Percentiles rank a stretch among this genome's conserved stretches.
phyloP scores from a whole-genome alignment of 2,888 invertebrate species.

The Hybos culiciformis region DNA sequence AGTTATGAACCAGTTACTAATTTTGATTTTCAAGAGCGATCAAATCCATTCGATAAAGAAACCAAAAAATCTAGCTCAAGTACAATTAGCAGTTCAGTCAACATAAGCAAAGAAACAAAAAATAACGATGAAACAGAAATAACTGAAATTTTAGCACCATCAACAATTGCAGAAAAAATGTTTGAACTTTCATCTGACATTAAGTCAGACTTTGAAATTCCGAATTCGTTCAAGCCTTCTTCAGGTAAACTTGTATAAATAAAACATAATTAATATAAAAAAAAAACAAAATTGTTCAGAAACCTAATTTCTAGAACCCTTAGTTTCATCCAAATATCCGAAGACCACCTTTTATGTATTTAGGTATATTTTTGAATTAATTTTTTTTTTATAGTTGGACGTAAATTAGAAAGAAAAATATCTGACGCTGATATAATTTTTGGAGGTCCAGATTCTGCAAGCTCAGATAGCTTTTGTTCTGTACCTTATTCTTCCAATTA shows the following conservation, averaged over 20 bases:
- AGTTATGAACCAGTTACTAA: slow-evolving; percentile 31
- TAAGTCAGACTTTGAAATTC: neutral
- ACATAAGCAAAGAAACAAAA: slow-evolving; percentile 16
- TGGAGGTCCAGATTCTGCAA: slow-evolving; percentile 1
- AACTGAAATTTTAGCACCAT: neutral
- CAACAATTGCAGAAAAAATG: neutral
- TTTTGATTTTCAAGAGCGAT: slow-evolving; percentile 33
- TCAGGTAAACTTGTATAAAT: too few species aligned
- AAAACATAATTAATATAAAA: too few species aligned
- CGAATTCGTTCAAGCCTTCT: too few species aligned
- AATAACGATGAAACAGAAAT: neutral
- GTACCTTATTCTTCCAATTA: too few species aligned
- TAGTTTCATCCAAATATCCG: too few species aligned
- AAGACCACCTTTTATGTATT: neutral
- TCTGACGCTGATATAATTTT: slow-evolving; percentile 11
- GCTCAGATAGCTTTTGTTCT: too few species aligned
- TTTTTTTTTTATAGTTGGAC: neutral
- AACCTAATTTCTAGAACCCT: too few species aligned
- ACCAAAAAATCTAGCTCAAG: too few species aligned
- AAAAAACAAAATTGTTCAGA: too few species aligned
- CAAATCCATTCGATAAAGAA: slow-evolving; percentile 36
- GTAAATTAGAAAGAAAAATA: slow-evolving; percentile 4
- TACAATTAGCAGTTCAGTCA: too few species aligned
- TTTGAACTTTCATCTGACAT: neutral
- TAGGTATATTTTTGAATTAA: neutral